Base-by-base conservation (phyloP, 2,888 invertebrate genomes). In the Coleophora deauratella region DNA sequence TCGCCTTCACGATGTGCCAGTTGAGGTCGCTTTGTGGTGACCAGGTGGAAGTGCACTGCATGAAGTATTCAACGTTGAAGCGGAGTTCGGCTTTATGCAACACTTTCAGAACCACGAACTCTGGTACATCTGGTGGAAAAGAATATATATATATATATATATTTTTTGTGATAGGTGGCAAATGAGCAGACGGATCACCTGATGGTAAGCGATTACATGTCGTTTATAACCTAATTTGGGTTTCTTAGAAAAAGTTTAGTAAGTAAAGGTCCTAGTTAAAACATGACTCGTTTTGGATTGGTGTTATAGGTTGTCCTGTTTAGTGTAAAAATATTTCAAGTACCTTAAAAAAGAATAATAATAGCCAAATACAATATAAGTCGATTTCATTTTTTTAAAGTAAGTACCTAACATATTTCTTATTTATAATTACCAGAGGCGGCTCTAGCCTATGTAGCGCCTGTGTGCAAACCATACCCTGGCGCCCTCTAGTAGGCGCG, bases 11-110 rank as follows among this genome's bases (percentile, higher is more conserved):
- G 38, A 92, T 86, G 52, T 90, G 90, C 87, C 92, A 93, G 9
- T 86, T 87, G 42, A 89, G 89, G 55, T 94, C 93, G 27, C 89
- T 90, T 13, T 89, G 81, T 7, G 75, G 76, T 32, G 90, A 89
- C 94, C 94, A 95, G 0, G 90, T 89, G 0, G 92, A 88, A 0
- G 79, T 81, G 63, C 95, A 95, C 54, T 91, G 91, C 52, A 91
- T 91, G 64, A 91, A 90, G 59, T 89, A 88, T 40, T 90, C 80
- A 9, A 88, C 88, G 50, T 89, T 76, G 53, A 89, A 87, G 0
- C 85, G 73, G 1, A 79, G 70, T 41, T 71, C 62, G 55, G 78
- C 79, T 35, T 81, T 81, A 41, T 77, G 79, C 41, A 84, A 72
- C 0, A 91, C 90, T 56, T 90, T 88, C n/a, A 93, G 85, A 0